Evolutionary conservation across 2,113 vertebrate species (phyloP), one percentile per base, ranked within the genome.

Genomic region (Neogale vison): DNA sequence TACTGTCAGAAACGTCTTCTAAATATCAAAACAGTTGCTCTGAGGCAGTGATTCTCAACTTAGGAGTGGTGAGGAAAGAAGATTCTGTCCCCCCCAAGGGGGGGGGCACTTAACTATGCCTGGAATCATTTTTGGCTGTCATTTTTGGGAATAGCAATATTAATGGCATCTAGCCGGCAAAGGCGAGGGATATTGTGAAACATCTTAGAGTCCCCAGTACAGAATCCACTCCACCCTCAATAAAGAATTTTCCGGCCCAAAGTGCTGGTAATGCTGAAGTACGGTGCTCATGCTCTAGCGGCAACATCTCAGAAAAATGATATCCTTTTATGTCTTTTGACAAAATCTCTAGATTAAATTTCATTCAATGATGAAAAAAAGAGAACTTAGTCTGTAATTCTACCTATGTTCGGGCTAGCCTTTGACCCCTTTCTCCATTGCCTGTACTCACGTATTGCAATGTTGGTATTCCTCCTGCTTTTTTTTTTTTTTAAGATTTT

Each of bases 281-380:
- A 69, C 34, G 84, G 82, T 88, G 18, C 10, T 7, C 8, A 4
- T 72, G 0, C 55, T 88, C 71, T 24, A 45, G 59, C 79, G 39
- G 74, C 18, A 11, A 6, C 17, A 23, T 72, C 23, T 36, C 67
- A 81, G 34, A 91, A 11, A 69, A 86, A 79, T 55, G 6, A 31
- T 4, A 18, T 52, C 14, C 11, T 82, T 82, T 50, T 50, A 50
- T 20, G 14, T 31, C 31, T 61, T 83, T 95, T 69, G 36, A n/a
- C 10, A 79, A 91, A 86, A 81, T 89, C 61, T 76, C 9, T 21
- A 67, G 34, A 45, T 81, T 61, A 67, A 91, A 67, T 77, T 76
- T 76, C 42, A 76, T 29, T 55, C 4, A 77, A 59, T 77, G n/a
- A 39, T 26, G 42, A 71, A 85, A 61, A 29, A 52, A 88, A 65